phyloP scores from a whole-genome alignment of 2,888 invertebrate genomes.

The Thymelicus sylvestris region DNA sequence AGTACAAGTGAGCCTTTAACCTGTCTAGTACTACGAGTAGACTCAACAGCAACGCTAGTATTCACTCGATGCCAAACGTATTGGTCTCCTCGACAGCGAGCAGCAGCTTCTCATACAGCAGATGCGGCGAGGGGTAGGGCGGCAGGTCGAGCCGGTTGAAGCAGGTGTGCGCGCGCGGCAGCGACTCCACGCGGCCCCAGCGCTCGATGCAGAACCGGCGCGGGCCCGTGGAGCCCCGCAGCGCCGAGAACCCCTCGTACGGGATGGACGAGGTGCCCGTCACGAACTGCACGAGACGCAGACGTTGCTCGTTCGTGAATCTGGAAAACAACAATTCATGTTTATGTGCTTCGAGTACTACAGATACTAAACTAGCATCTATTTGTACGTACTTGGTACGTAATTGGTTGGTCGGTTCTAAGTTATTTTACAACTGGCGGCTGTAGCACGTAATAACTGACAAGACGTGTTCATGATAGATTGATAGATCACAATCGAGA shows the following conservation, averaged over 20 bases:
- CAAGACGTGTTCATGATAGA: too few relatives aligned
- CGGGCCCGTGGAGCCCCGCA: conserved; percentile 97
- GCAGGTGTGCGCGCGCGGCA: conserved; percentile 98
- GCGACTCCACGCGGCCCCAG: conserved; percentile 97
- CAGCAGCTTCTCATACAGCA: conserved; percentile 95
- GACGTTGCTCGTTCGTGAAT: conserved; percentile 97
- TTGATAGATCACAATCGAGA: too few relatives aligned
- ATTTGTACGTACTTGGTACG: too few relatives aligned
- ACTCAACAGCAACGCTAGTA: neutral
- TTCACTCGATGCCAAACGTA: conserved; percentile 97
- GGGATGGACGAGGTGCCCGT: conserved; percentile 99
- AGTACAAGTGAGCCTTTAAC: too few relatives aligned
- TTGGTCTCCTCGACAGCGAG: conserved; percentile 98
- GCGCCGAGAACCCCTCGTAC: conserved; percentile 97
- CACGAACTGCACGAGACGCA: conserved; percentile 97
- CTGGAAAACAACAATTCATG: conserved; percentile 59
- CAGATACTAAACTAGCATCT: too few relatives aligned
- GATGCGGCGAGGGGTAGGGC: conserved; percentile 96
- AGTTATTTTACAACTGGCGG: too few relatives aligned
- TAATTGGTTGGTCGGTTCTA: too few relatives aligned
- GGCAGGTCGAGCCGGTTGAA: conserved; percentile 98
- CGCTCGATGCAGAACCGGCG: conserved; percentile 98
- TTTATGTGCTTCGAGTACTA: too few relatives aligned
- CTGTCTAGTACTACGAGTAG: too few relatives aligned
- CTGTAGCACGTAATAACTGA: too few relatives aligned